These are phyloP conservation scores for Oxygymnocypris stewartii DNA, from an alignment of 2,113 vertebrate species.

Conservation along the genomic window DNA sequence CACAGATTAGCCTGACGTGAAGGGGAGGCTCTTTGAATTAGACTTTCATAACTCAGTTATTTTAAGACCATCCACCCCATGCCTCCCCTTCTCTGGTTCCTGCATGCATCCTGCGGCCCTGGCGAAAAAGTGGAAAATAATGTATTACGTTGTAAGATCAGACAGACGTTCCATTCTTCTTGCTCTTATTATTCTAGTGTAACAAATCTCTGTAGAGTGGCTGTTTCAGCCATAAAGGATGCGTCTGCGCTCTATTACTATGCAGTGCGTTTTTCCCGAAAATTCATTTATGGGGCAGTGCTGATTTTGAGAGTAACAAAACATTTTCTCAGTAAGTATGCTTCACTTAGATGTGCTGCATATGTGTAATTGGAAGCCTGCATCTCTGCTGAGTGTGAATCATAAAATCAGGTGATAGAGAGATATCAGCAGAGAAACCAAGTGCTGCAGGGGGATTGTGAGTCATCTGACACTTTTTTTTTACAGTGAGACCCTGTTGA, in stretches of 20 bases:
- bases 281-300: slow-evolving; percentile 10
- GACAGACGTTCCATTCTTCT: slow-evolving; percentile 34
- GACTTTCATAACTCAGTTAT: slow-evolving; percentile 50
- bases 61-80: slow-evolving; percentile 44
- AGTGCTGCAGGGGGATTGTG: slow-evolving; percentile 39
- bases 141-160: slow-evolving; percentile 33
- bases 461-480: slow-evolving; percentile 41
- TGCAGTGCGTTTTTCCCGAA: neutral
- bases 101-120: slow-evolving; percentile 5
- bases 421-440: slow-evolving; percentile 32
- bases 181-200: slow-evolving; percentile 25
- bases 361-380: slow-evolving; percentile 14
- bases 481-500: slow-evolving; percentile 22
- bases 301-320: slow-evolving; percentile 27
- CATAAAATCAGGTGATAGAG: slow-evolving; percentile 27
- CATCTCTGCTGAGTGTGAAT: slow-evolving; percentile 35
- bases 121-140: slow-evolving; percentile 43
- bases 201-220: slow-evolving; percentile 18
- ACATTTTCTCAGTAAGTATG: neutral
- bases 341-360: slow-evolving; percentile 2
- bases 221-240: slow-evolving; percentile 11
- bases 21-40: slow-evolving; percentile 52
- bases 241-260: neutral
- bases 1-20: slow-evolving; percentile 43
- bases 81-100: slow-evolving; percentile 24